Base-by-base conservation (phyloP, 2,888 invertebrate species). In the Germaria angustata region DNA sequence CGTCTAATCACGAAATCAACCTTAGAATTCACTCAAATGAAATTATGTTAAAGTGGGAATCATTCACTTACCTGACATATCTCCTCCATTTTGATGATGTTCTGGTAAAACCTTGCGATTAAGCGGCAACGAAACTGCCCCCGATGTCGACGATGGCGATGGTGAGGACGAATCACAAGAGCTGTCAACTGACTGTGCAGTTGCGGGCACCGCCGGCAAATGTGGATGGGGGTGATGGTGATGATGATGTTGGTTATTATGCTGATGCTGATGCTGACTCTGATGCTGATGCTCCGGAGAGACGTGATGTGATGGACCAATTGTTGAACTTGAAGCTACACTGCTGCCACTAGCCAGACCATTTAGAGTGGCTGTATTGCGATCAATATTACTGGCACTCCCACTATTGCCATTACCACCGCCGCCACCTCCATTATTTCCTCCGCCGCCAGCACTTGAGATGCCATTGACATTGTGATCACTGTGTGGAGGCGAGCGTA, bases 101-200 rank as follows among this genome's bases (percentile, higher is more conserved):
- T 82, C 85, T 15, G 92, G 89, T 63, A 91, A 87, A 84, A 91
- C 84, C 86, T 92, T 93, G 84, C 92, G 91, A 73, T 90, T 87
- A 86, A 92, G 88, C 75, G 91, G 88, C 80, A 90, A 88, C 83
- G 88, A 87, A 80, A 90, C 87, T 77, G 89, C 88, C 78, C 88
- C 84, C 57, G 87, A 86, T 32, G 86, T 87, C 24, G 88, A 89
- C 57, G 89, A 91, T 72, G 93, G 93, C 72, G 93, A 93, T 36
- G 93, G 94, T 53, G 94, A 93, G 59, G 93, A 94, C 51, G 94
- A 93, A 87, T 93, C 93, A 87, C 93, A 93, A 86, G 91, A 92
- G 80, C 91, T 92, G 84, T 92, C 92, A 28, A 90, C 84, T 22
- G 91, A 91, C 65, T 91, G 89, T 86, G 88, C 89, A 89, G 92